Conservation (phyloP, 2,113 vertebrate genomes). For the Xenopus tropicalis region DNA sequence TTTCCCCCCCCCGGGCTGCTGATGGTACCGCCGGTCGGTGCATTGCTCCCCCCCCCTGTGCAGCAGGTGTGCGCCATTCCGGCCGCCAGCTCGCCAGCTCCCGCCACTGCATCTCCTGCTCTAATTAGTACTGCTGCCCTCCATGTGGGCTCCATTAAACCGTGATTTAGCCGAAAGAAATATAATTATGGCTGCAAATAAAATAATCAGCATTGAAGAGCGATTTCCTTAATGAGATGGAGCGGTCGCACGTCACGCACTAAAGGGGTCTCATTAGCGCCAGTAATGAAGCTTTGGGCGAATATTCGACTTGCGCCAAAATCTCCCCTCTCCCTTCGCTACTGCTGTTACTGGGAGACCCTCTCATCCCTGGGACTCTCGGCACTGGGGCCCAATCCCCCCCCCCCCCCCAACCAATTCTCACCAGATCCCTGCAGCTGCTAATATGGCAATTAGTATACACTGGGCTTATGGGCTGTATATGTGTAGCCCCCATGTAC, state of each 20-base stretch:
- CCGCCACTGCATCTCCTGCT: constrained; percentile 83
- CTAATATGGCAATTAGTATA: constrained; percentile 22
- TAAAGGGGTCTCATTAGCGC: constrained; percentile 94
- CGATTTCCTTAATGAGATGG: constrained; percentile 98
- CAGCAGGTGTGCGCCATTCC: constrained; percentile 52
- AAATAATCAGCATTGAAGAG: constrained; percentile 99
- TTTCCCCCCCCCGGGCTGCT: neutral
- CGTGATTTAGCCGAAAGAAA: constrained; percentile 99
- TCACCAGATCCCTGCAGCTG: constrained; percentile 1
- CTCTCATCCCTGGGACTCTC: neutral
- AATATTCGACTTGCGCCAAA: constrained; percentile 64
- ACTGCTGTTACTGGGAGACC: neutral
- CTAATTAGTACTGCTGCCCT: constrained; percentile 95
- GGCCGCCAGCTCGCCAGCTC: constrained; percentile 61
- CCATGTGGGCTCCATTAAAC: constrained; percentile 96
- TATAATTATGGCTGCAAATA: constrained; percentile 99
- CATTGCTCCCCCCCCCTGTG: constrained; percentile 36
- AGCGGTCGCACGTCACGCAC: constrained; percentile 95
- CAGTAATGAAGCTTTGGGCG: constrained; percentile 92
- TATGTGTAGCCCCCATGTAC: no score
- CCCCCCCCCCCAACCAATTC: neutral
- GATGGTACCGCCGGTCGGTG: constrained; percentile 7
- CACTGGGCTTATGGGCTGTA: neutral
- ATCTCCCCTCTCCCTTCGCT: constrained; percentile 52
- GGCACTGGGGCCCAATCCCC: constrained; percentile 6